Base-by-base conservation (phyloP, 2,888 invertebrate genomes). In the Drosophila nr. perissopoda region DNA sequence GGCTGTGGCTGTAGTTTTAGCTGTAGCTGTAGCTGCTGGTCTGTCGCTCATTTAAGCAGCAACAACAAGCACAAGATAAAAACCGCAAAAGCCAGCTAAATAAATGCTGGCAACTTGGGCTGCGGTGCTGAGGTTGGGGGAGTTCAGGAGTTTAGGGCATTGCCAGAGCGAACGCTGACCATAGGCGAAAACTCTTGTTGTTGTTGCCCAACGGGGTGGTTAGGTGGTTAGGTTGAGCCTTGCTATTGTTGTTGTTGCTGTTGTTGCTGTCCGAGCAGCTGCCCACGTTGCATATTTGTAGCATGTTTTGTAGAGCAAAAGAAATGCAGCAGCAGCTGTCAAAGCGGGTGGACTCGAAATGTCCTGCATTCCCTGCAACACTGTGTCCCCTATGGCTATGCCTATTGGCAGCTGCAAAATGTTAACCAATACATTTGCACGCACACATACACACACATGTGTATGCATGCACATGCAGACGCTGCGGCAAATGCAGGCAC, bases 231-330 rank as follows among this genome's bases (percentile, higher is more conserved):
- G 40, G 51, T 25, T 34, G 18, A 29, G 33, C 11, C 33, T n/a
- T 40, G 33, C 38, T 42, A 16, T 38, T n/a, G 8, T 61, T 67
- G 58, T 57, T 60, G 10, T 38, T 59, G 40, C 49, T 52, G 34
- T 40, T 61, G 49, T n/a, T 51, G 21, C 13, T 33, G 52, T 18
- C 21, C 38, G 29, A 38, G 53, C 79, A 76, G 79, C 79, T 79
- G 81, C 81, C 69, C 57, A 63, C 63, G 25, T 60, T 76, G 78
- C 77, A 79, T 78, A 78, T 73, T 67, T 58, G 61, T 53, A 61
- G 57, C 27, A 59, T 42, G 59, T 56, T 18, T 36, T 38, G 11
- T 36, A 36, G 25, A 54, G 18, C n/a, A 42, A 10, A n/a, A 36
- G 42, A 64, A 71, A 33, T 71, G 77, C 76, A 68, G 57, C 78